Conservation (phyloP, 2,888 invertebrate species). For the Agrotis exclamationis region DNA sequence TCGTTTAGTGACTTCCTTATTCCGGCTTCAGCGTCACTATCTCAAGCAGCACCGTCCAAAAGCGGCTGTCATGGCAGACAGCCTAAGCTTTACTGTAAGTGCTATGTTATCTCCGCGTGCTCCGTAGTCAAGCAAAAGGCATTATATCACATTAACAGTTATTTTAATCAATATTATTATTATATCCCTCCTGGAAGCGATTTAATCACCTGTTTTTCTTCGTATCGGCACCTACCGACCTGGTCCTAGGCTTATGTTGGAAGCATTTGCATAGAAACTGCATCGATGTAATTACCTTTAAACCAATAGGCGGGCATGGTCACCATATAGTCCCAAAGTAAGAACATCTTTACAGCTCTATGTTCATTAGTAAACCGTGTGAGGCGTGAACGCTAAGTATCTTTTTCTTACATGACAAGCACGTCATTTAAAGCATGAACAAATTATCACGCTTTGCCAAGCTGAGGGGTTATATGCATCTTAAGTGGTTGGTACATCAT, state of each 20-base stretch:
- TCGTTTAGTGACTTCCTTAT: conserved; percentile 87
- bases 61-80: conserved; percentile 86
- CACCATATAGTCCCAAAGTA: conserved; percentile 79
- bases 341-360: conserved; percentile 79
- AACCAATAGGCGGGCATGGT: conserved; percentile 87
- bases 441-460: conserved; percentile 87
- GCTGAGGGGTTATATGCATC: conserved; percentile 86
- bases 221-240: conserved; percentile 74
- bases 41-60: conserved; percentile 87
- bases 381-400: conserved; percentile 83
- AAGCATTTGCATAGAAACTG: conserved; percentile 83
- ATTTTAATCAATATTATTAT: conserved; percentile 73
- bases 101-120: conserved; percentile 91
- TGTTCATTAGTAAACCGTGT: conserved; percentile 87
- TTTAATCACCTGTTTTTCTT: conserved; percentile 79
- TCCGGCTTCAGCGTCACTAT: conserved; percentile 85
- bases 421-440: conserved; percentile 84
- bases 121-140: conserved; percentile 89
- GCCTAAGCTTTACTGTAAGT: conserved; percentile 91
- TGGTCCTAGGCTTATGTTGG: conserved; percentile 81
- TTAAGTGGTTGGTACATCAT: conserved; percentile 55
- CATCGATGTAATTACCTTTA: conserved; percentile 74
- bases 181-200: conserved; percentile 88
- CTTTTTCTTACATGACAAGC: conserved; percentile 79
- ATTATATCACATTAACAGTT: conserved; percentile 88